Evolutionary conservation across 2,888 invertebrate species (phyloP), one percentile per base, ranked within the genome.

Genomic region (Chloroclystis v-ata): DNA sequence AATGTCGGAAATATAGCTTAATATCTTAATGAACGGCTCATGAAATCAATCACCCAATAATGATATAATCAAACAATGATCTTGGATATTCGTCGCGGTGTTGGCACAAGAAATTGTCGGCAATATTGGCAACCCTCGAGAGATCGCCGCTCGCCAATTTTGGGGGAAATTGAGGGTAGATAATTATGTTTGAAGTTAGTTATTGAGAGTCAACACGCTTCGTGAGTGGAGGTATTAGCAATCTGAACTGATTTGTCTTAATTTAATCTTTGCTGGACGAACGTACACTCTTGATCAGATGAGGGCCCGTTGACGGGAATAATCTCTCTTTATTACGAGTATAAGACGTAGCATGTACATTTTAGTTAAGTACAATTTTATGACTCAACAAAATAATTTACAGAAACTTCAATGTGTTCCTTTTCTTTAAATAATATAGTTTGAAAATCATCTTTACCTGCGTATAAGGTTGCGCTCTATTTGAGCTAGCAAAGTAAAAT

Each of bases 161-260:
- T 77, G 72, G 82, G 80, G 83, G 78, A 83, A 84, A 83, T 83
- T 80, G 80, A 78, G 74, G 75, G 73, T 46, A 76, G 82, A 85
- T 87, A 87, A 87, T 87, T 86, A 87, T 87, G 83, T 87, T 87
- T 86, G 85, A 79, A 84, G 85, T 84, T 81, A 83, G 83, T 84
- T 83, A 87, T 85, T 80, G 77, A 73, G 78, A 80, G 82, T 82
- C 82, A 85, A 86, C 81, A 86, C 63, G 69, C 78, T 78, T 63
- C 59, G 57, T 49, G 50, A 57, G 14, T 28, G 43, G 50, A 20
- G 32, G 11, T 46, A 20, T 35, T 43, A 37, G 20, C 39, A 46
- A 37, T 47, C 46, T 40, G 30, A 9, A 13, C 35, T 20, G 35
- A 35, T 20, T 35, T 24, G 10, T 35, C 8, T 24, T 24, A 10